These are phyloP conservation scores for Seira sanloemensis DNA, from an alignment of 2,888 invertebrate genomes.

Conservation along the genomic window DNA sequence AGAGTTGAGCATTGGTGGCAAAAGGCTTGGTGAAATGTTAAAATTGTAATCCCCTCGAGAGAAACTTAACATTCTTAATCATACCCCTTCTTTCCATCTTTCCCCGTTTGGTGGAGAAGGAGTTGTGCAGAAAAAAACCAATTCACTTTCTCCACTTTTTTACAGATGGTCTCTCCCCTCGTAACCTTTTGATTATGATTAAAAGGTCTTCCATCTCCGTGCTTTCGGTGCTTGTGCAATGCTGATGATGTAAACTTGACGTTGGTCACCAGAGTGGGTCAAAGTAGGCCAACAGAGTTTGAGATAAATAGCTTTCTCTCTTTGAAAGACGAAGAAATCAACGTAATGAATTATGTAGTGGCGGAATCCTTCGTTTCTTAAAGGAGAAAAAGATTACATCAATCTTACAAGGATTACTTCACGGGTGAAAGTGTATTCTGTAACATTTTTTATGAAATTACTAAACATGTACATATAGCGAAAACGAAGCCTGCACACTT, in stretches of 20 bases:
- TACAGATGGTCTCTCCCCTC: background rate
- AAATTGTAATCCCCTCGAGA: background rate
- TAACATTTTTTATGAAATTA: conserved; percentile 3
- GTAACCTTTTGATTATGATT: conserved; percentile 41
- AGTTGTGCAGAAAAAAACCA: conserved; percentile 33
- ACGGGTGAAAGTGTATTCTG: background rate
- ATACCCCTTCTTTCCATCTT: background rate
- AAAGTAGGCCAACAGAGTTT: conserved; percentile 9
- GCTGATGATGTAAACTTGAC: conserved; percentile 19
- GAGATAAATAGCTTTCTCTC: conserved; percentile 1
- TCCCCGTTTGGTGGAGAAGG: background rate
- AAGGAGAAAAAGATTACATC: background rate
- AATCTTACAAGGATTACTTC: background rate
- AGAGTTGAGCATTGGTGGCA: background rate
- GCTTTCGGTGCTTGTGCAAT: conserved; percentile 8
- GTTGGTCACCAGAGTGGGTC: conserved; percentile 13
- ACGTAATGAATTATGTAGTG: conserved; percentile 15
- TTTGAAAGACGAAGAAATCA: background rate
- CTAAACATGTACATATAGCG: too few relatives aligned
- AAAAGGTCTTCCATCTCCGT: conserved; percentile 51
- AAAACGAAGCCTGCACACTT: too few relatives aligned
- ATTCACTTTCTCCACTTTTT: conserved; percentile 33
- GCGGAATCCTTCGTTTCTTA: background rate
- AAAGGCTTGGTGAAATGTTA: conserved; percentile 12
- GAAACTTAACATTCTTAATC: conserved; percentile 9